Base-by-base conservation (phyloP, 2,888 invertebrate genomes). In the Ectropis crepuscularia region DNA sequence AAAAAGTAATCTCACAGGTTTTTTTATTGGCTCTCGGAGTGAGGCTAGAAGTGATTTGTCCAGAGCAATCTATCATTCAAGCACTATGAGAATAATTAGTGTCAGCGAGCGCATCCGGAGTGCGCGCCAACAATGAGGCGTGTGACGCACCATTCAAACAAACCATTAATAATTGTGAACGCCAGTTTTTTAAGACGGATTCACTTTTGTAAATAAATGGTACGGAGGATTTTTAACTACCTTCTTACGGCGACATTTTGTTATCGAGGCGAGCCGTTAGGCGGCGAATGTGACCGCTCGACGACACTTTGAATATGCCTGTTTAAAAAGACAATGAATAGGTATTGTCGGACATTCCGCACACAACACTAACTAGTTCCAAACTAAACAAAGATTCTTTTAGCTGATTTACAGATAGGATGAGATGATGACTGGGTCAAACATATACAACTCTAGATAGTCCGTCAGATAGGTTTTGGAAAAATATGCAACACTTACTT, bases 1-100 rank as follows among this genome's bases (percentile, higher is more conserved):
- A 78, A 79, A 79, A 79, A 79, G 89, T 85, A 89, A 89, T 86
- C 86, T 85, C 83, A 85, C 76, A 78, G 77, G 63, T 88, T 90
- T 90, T n/a, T 90, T 92, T 92, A 88, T 87, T 85, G 79, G 82
- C 76, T 83, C 81, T 80, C 72, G 80, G 81, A 84, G 85, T 81
- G 85, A 76, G 75, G 86, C 85, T 85, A 86, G 87, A 85, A 89
- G 91, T 91, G 90, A 92, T 92, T 92, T 92, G 92, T 92, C 90
- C 88, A 86, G 82, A 80, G 89, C 82, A 89, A 92, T 92, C 90
- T 91, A 92, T 92, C 92, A 92, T 90, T 90, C 88, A 86, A 86
- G 83, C 86, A 88, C 89, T 89, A 91, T 90, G 90, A 82, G 88
- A 92, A 92, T 92, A 92, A 92, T 92, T 92, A 92, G 92, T 92